Evolutionary conservation across 2,113 vertebrate genomes (phyloP), one percentile per base, ranked within the genome.

Genomic region (Sebastes schlegelii): DNA sequence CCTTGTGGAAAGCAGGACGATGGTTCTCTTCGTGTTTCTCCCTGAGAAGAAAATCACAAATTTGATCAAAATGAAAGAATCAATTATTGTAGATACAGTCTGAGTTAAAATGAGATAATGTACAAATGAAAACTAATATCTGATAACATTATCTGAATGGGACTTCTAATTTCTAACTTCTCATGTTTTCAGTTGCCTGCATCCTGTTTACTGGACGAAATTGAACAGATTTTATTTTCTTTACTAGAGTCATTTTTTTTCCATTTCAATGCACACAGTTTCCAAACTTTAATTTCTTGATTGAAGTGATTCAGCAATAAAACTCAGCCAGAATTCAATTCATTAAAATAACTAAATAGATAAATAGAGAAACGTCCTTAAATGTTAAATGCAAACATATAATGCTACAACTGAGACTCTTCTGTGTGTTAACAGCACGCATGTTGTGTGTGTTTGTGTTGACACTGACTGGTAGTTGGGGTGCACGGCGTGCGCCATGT

Each of bases 21-120:
- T 99, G 98, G 92, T 99, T 99, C 82, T 99, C 98, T 55, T 99
- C 98, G 3, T 99, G 98, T 74, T 99, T 99, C 83, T 99, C 98
- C 77, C 98, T 99, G 90, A 17, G 6, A 67, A 45, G 11, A 45
- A 79, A n/a, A 63, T 2, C 2, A 4, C 1, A 45, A n/a, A 21
- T 42, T 42, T 70, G 1, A 52, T 6, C n/a, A 11, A 23, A 58
- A 12, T 11, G 4, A 58, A 14, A 60, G 23, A 26, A n/a, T 12
- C 4, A 51, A 51, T 14, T 51, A 13, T 51, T 14, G n/a, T 34
- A 34, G 4, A 34, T 34, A 34, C 34, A 57, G 9, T 10, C n/a
- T 11, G 13, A 16, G 5, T 17, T 63, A 6, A 34, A 14, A 55
- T 9, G 17, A 57, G 19, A 57, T 5, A 57, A 57, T 57, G 54